A percentile compares a stretch with the other conserved stretches of the same genome.
phyloP scores from a whole-genome alignment of 37 sponge, comb jelly and placozoan species.

The Haliclona indistincta region DNA sequence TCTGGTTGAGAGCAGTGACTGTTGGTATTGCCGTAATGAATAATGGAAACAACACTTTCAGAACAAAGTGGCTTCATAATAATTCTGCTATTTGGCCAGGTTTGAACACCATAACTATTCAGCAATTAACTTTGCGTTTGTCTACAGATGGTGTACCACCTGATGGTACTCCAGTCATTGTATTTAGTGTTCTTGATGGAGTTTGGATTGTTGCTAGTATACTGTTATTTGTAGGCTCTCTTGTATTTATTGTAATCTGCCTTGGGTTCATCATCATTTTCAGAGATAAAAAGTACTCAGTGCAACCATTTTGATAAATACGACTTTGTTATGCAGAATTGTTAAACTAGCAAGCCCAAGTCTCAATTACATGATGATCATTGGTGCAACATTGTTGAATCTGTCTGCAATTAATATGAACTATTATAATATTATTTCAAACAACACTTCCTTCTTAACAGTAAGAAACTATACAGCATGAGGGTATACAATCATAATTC shows the following conservation, averaged over 20 bases:
- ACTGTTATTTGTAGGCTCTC: neutral
- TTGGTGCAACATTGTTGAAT: neutral
- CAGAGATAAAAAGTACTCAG: neutral
- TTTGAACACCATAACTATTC: no score
- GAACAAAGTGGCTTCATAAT: no score
- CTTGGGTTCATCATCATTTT: conserved; percentile 3
- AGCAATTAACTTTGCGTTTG: no score
- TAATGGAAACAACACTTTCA: no score
- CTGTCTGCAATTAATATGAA: neutral
- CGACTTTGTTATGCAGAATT: no score
- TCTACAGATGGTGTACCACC: conserved; percentile 9
- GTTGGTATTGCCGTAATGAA: no score
- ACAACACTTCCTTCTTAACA: no score
- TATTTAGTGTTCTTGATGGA: neutral
- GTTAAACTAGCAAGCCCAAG: neutral
- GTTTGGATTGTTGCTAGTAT: neutral
- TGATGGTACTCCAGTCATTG: neutral
- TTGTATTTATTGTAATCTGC: neutral
- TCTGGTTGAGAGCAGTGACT: no score
- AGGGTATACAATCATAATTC: neutral
- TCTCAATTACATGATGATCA: neutral
- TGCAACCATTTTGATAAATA: no score
- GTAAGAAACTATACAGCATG: no score
- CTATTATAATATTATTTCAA: neutral
- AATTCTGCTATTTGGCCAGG: no score